phyloP scores from a whole-genome alignment of 1,140 invertebrate species.

The Drosophila navojoa region DNA sequence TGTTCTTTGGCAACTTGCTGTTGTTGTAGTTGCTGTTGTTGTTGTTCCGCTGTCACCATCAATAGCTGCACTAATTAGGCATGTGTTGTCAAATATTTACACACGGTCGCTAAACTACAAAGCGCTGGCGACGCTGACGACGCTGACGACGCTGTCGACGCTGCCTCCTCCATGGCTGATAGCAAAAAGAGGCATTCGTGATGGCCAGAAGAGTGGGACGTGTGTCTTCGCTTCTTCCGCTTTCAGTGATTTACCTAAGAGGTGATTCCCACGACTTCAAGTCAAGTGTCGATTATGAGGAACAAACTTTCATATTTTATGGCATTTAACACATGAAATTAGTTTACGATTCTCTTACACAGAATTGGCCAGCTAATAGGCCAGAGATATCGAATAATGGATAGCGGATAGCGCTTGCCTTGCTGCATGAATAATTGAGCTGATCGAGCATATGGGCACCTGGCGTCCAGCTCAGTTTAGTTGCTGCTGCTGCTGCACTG shows the following conservation, averaged over 20 bases:
- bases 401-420: background rate
- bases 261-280: constrained; percentile 70
- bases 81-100: constrained; percentile 83
- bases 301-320: constrained; percentile 70
- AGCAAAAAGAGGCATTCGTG: constrained; percentile 2
- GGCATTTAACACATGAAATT: constrained; percentile 52
- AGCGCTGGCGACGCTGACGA: constrained; percentile 35
- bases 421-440: constrained; percentile 66
- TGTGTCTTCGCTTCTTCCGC: constrained; percentile 56
- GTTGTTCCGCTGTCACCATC: constrained; percentile 75
- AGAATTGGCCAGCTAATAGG: constrained; percentile 55
- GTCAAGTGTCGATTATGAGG: constrained; percentile 56
- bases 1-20: constrained; percentile 41
- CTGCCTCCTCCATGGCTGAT: constrained; percentile 29
- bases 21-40: constrained; percentile 41
- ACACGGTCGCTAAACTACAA: constrained; percentile 79
- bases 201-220: too few relatives aligned
- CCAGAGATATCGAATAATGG: background rate
- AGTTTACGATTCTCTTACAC: constrained; percentile 67
- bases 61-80: constrained; percentile 83
- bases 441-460: constrained; percentile 67
- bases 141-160: constrained; percentile 22
- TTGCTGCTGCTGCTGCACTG: constrained; percentile 51
- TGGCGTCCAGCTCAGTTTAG: constrained; percentile 11
- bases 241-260: constrained; percentile 60